Conservation (phyloP, 2,113 vertebrate species). For the Panthera tigris region DNA sequence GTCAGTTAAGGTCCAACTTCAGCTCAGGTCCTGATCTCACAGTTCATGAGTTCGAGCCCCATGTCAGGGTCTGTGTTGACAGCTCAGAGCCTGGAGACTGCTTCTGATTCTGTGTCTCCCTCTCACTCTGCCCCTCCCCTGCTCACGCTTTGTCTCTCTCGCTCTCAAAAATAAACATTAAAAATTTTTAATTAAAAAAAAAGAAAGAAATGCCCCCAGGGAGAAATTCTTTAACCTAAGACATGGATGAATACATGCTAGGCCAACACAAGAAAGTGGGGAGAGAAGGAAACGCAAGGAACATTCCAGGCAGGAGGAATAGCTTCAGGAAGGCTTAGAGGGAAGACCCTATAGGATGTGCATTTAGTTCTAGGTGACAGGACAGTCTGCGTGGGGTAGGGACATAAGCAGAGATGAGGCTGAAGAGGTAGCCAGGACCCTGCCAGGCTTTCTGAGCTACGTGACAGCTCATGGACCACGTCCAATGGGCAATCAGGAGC, state of each 20-base stretch:
- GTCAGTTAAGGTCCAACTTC: no score
- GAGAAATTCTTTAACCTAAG: background rate
- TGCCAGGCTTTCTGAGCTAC: background rate
- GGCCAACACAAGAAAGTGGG: background rate
- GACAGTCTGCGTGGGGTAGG: background rate
- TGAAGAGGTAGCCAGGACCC: background rate
- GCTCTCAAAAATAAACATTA: no score
- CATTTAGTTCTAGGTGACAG: background rate
- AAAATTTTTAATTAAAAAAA: no score
- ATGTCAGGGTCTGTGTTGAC: no score
- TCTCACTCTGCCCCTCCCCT: no score
- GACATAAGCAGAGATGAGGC: accelerated
- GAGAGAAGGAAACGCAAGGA: background rate
- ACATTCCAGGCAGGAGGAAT: background rate
- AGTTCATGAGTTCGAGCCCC: no score
- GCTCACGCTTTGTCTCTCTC: no score
- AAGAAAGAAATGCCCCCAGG: background rate
- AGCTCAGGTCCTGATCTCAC: no score
- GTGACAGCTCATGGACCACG: background rate
- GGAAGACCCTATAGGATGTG: background rate
- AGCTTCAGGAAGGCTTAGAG: background rate
- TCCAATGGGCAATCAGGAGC: background rate
- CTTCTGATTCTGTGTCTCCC: no score
- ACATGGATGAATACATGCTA: accelerated
- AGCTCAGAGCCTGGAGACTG: no score